Evolutionary conservation across 2,888 invertebrate species (phyloP).

Genomic region (Tenthredo livida): DNA sequence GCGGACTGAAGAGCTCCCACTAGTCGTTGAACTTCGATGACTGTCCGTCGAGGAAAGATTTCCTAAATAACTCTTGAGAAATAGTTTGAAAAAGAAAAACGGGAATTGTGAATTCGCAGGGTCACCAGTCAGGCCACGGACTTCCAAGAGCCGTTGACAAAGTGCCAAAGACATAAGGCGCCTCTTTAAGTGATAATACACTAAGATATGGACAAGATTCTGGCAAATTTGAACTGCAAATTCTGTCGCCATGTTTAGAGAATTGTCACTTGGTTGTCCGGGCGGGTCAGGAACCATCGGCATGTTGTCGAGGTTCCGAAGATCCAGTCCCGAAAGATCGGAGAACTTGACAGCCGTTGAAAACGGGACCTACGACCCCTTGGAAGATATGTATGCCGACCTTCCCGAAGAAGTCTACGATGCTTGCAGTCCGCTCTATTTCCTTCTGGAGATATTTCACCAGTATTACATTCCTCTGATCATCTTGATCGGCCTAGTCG

Average conservation of each 20-base stretch:
- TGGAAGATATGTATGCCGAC: not conserved
- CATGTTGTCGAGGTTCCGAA: conserved; percentile 6
- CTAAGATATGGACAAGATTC: conserved; percentile 35
- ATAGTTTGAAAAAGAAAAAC: not conserved
- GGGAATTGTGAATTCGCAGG: conserved; percentile 19
- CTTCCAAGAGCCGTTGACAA: not conserved
- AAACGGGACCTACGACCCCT: conserved; percentile 9
- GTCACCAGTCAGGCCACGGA: not conserved
- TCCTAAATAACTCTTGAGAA: not conserved
- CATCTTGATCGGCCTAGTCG: conserved; percentile 81
- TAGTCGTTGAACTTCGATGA: conserved; percentile 12
- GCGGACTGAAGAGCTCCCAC: too few species aligned
- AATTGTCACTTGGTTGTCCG: conserved; percentile 40
- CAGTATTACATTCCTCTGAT: conserved; percentile 82
- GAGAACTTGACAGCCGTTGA: not conserved
- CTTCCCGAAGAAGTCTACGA: not conserved
- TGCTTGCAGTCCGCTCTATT: conserved; percentile 62
- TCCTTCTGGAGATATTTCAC: conserved; percentile 79
- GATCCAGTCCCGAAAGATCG: not conserved
- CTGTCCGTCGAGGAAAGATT: not conserved
- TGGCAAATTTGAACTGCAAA: not conserved
- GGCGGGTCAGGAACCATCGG: conserved; percentile 31
- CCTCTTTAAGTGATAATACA: not conserved
- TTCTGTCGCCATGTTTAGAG: conserved; percentile 3
- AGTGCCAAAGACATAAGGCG: not conserved